Evolutionary conservation across 1,140 invertebrate species (phyloP).

Genomic region (Sitobion miscanthi): DNA sequence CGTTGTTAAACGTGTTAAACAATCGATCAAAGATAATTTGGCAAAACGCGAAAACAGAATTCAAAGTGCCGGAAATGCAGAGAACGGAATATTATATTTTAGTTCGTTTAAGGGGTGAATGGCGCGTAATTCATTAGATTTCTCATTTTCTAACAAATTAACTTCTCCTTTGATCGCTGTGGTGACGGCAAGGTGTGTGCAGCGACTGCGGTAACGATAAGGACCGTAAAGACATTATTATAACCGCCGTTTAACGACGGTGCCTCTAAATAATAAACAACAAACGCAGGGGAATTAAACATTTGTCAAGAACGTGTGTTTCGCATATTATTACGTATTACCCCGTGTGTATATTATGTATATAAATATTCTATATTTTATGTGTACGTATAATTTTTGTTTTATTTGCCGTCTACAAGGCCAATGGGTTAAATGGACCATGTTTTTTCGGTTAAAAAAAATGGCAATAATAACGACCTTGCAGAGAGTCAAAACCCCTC

Average conservation of each 20-base stretch:
- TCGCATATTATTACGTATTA: conserved; percentile 26
- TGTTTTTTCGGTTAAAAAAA: conserved; percentile 49
- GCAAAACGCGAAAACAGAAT: background rate
- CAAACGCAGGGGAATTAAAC: conserved; percentile 35
- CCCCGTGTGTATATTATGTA: background rate
- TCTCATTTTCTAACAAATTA: conserved; percentile 50
- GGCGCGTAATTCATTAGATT: conserved; percentile 31
- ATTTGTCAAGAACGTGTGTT: conserved; percentile 52
- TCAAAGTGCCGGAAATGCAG: background rate
- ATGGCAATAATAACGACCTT: background rate
- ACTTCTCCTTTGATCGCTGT: background rate
- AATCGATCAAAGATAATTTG: background rate
- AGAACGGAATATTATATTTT: background rate
- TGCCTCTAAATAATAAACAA: conserved; percentile 31
- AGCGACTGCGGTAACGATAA: background rate
- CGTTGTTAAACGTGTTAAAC: background rate
- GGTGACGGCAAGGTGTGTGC: background rate
- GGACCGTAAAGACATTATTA: conserved; percentile 22
- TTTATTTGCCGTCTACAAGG: background rate
- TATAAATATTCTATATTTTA: background rate
- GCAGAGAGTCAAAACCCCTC: background rate
- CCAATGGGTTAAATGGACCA: conserved; percentile 43
- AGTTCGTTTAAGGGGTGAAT: background rate
- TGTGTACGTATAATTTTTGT: background rate
- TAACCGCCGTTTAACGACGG: background rate